Evolutionary conservation across 2,113 vertebrate genomes (phyloP).

Genomic region (Anarhynchus alexandrinus): DNA sequence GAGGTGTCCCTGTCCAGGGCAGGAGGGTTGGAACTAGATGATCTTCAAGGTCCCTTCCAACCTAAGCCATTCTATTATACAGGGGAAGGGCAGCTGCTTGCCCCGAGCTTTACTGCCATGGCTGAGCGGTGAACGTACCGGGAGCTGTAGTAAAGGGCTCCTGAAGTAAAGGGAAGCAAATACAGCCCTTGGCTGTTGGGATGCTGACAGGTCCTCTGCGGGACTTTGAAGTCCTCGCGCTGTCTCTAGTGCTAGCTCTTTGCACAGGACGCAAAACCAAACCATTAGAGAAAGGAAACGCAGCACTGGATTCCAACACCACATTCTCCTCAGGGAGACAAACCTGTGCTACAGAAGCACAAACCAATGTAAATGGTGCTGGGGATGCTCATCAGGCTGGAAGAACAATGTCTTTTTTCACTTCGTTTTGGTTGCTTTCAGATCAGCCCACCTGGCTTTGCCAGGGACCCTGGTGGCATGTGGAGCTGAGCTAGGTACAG

Average conservation of each 20-base stretch:
- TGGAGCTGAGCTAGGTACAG: too few relatives aligned
- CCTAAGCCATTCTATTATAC: too few relatives aligned
- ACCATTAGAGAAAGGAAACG: background rate
- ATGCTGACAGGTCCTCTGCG: background rate
- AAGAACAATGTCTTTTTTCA: background rate
- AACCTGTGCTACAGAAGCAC: background rate
- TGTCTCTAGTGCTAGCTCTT: too few relatives aligned
- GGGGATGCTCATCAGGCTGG: too few relatives aligned
- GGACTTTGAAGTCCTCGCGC: background rate
- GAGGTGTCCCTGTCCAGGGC: too few relatives aligned
- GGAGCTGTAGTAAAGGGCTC: background rate
- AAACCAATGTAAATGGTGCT: background rate
- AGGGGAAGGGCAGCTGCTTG: background rate
- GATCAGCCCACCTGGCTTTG: background rate
- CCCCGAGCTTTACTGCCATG: too few relatives aligned
- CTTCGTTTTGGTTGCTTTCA: background rate
- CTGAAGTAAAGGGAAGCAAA: too few relatives aligned
- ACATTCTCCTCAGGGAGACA: fast-evolving
- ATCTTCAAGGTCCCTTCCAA: too few relatives aligned
- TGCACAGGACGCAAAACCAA: background rate
- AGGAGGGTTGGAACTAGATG: too few relatives aligned
- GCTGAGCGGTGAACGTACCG: background rate
- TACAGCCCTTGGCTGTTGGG: background rate
- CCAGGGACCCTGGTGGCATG: background rate
- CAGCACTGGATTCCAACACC: too few relatives aligned